These are phyloP conservation scores for Poecilia wingei DNA, from an alignment of 2,797 vertebrate species.

Conservation along the genomic window DNA sequence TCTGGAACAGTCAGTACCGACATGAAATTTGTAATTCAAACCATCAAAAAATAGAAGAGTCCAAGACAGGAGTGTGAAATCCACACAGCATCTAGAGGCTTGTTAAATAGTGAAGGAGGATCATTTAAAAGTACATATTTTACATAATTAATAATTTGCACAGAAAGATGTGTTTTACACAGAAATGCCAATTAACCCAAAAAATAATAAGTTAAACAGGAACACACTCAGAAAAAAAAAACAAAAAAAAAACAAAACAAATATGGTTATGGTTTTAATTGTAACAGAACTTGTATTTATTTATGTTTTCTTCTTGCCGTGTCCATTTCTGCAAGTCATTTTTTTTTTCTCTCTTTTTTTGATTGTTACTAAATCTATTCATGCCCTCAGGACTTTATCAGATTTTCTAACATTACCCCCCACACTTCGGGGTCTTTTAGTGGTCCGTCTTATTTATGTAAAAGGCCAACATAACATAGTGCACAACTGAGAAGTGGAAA, in stretches of 20 bases:
- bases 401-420: not conserved
- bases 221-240: not conserved
- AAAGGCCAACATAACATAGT: not conserved
- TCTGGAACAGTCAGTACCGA: conserved; percentile 11
- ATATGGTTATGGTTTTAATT: not conserved
- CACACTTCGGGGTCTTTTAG: not conserved
- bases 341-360: not conserved
- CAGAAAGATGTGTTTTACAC: not conserved
- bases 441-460: not conserved
- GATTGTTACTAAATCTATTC: not conserved
- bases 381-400: not conserved
- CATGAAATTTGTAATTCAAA: conserved; percentile 25
- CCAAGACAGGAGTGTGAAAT: conserved; percentile 5
- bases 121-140: not conserved
- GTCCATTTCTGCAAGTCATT: not conserved
- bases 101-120: conserved; percentile 6
- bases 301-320: not conserved
- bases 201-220: conserved; percentile 1
- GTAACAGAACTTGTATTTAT: not conserved
- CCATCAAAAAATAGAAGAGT: conserved; percentile 10
- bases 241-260: not conserved
- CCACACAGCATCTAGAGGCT: conserved; percentile 2
- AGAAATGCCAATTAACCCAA: conserved; percentile 6
- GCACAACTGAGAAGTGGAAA: not conserved
- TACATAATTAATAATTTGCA: conserved; percentile 8